phyloP scores from a whole-genome alignment of 92 coral and sea anemone species.

The Porites lobata region DNA sequence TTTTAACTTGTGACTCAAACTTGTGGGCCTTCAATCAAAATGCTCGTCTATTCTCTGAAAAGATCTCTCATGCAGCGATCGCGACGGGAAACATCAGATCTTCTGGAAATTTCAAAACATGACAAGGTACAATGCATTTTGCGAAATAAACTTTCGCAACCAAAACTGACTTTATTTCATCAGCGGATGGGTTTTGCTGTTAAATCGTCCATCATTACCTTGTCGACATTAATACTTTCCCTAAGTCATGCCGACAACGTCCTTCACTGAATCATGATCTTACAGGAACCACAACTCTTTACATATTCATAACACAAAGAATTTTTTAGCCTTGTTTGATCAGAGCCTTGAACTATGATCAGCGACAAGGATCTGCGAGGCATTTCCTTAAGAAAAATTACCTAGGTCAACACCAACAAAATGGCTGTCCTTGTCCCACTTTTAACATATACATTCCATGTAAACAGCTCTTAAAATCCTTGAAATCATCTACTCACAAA shows the following conservation, averaged over 20 bases:
- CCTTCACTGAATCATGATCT: slow-evolving; percentile 19
- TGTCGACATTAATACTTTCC: neutral
- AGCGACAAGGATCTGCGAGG: neutral
- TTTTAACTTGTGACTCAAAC: neutral
- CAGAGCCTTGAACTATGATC: neutral
- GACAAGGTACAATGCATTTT: neutral
- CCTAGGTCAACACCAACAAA: neutral
- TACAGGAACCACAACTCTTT: slow-evolving; percentile 11
- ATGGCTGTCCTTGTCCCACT: neutral
- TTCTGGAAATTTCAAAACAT: slow-evolving; percentile 21
- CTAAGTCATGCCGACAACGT: slow-evolving; percentile 23
- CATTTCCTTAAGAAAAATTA: neutral
- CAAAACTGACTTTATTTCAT: neutral
- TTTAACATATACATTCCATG: neutral
- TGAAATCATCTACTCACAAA: slow-evolving; percentile 3
- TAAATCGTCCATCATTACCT: neutral
- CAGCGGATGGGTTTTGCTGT: neutral
- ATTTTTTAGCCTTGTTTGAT: neutral
- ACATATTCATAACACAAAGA: slow-evolving; percentile 31
- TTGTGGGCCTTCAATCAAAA: neutral
- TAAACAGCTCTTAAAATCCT: neutral
- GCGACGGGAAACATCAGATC: slow-evolving; percentile 4
- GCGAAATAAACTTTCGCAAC: slow-evolving; percentile 3
- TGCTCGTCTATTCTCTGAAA: slow-evolving; percentile 1
- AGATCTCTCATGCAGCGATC: slow-evolving; percentile 16